Evolutionary conservation across 23 tunicate genomes (phyloP), one percentile per base, ranked within the genome.

Genomic region (Trididemnum miniatum): DNA sequence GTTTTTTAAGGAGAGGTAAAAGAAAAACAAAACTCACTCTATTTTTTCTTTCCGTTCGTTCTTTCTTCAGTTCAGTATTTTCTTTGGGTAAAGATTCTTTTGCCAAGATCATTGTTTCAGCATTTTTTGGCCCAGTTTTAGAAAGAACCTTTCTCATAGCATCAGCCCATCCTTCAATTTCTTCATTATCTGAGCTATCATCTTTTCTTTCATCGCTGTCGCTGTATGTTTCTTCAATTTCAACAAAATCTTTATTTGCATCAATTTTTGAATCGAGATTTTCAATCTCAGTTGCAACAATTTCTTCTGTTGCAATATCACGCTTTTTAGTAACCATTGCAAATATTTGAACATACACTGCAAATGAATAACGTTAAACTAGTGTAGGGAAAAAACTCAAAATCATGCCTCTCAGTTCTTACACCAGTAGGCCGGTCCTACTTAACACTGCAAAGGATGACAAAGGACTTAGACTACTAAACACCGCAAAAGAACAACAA

Each of bases 101-200:
- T 4, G 81, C 81, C 9, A 83, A 35, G 2, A 83, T 74, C 35
- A 73, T 32, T 20, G 66, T 73, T 34, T 60, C 60, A 1, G 74
- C 60, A 28, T 59, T 44, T 34, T 83, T 83, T 0, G 87, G 66
- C 2, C 80, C 80, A 37, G 62, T 80, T 29, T 74, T 74, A 20
- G 35, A 39, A 27, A 83, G 35, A 38, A 83, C 81, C 59, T 83
- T 83, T 1, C 82, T 31, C 87, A 83, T 83, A 1, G 87, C 87
- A 74, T 83, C 81, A 26, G 87, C 87, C 87, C 87, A 83, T 0
- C 87, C 87, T 25, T 60, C 87, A 22, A 65, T 73, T 23, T 34
- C 51, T 2, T 80, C 74, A 34, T 80, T 33, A 49, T 4, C 20
- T 78, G 24, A 20, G 32, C 18, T 59, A 5, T 78, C 35, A 31